Evolutionary conservation across 2,113 vertebrate genomes (phyloP), one percentile per base, ranked within the genome.

Genomic region (Calidris pygmaea): DNA sequence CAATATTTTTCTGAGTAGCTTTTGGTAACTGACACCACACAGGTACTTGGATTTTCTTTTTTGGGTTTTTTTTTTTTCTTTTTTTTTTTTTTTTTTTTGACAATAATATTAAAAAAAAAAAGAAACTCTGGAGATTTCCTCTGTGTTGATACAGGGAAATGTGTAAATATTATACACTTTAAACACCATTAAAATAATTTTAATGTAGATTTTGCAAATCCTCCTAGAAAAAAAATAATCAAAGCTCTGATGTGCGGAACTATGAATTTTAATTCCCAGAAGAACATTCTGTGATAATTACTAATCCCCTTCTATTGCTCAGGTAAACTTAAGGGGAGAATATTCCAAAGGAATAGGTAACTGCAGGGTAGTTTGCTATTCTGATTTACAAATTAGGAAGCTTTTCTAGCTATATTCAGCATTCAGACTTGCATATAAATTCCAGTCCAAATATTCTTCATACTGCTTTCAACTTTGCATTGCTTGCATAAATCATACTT

Each of bases 331-430:
- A 95, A 95, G 73, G 75, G 73, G 89, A 94, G 53, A 85, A 56
- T 94, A 94, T 92, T 96, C 79, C 88, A 93, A 97, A 71, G 77
- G 78, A 97, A 93, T 29, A 89, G 60, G 70, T 60, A 96, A 96
- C 73, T 80, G 35, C n/a, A 87, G 41, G 22, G 50, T 48, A 89
- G 96, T 88, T 67, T 95, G 73, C 77, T 79, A 66, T 84, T 96
- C 79, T 88, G 27, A 78, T 90, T 93, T 95, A 95, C 30, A 82
- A 81, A 92, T 70, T 37, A 95, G 75, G 45, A 85, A 91, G 60
- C 1, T 63, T 89, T 90, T 66, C 65, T 52, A 84, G 19, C 37
- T 78, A 27, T 37, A 66, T 72, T 91, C 48, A 83, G 56, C 59
- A 95, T 70, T 23, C 56, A 95, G 94, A 91, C 48, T 66, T 73